A percentile compares a stretch with the other conserved stretches of the same genome.
phyloP scores from a whole-genome alignment of 2,113 vertebrate genomes.

The Mobula birostris region DNA sequence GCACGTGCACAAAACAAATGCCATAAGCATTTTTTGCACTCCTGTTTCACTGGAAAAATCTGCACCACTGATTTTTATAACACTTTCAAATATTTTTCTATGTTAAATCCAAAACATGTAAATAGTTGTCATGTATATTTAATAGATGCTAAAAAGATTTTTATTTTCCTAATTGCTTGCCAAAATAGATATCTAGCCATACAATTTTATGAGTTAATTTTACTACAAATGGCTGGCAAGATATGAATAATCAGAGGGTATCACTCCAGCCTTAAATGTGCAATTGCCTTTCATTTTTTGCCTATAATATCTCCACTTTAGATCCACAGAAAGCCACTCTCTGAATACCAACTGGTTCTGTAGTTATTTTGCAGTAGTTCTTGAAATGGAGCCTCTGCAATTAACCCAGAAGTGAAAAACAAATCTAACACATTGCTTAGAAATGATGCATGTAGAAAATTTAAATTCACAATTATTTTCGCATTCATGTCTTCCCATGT shows the following conservation, averaged over 20 bases:
- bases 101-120: background rate
- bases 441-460: constrained; percentile 27
- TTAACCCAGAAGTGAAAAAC: constrained; percentile 42
- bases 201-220: background rate
- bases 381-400: constrained; percentile 41
- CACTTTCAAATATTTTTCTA: background rate
- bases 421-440: background rate
- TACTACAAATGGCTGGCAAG: constrained; percentile 30
- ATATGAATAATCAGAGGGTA: constrained; percentile 43
- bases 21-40: background rate
- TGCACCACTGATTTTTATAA: background rate
- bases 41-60: background rate
- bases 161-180: background rate
- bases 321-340: constrained; percentile 41
- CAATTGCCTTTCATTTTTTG: constrained; percentile 38
- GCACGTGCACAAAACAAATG: background rate
- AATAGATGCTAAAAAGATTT: background rate
- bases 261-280: constrained; percentile 40
- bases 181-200: background rate
- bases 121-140: background rate
- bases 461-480: background rate
- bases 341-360: constrained; percentile 44
- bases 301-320: constrained; percentile 41
- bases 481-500: background rate
- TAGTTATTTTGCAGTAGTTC: constrained; percentile 42